phyloP scores from a whole-genome alignment of 2,797 vertebrate genomes.

The Aulostomus chinensis region DNA sequence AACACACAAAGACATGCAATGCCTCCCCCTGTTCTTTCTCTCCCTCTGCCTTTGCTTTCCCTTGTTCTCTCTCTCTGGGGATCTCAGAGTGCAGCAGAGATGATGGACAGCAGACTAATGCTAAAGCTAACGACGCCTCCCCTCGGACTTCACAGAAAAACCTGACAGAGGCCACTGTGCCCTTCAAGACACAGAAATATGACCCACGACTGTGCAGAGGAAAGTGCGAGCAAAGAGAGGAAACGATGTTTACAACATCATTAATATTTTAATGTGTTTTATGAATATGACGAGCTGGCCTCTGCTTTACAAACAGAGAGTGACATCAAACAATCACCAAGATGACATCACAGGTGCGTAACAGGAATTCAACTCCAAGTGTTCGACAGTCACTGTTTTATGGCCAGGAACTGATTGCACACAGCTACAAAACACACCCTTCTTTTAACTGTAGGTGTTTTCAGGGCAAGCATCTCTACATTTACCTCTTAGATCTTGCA shows the following conservation, averaged over 20 bases:
- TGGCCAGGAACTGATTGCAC: too few relatives aligned
- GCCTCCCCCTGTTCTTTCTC: slow-evolving; percentile 18
- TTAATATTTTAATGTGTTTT: slow-evolving; percentile 30
- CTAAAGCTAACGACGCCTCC: slow-evolving; percentile 65
- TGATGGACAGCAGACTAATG: slow-evolving; percentile 74
- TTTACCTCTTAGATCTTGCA: too few relatives aligned
- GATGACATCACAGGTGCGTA: too few relatives aligned
- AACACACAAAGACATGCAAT: too few relatives aligned
- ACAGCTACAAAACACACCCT: too few relatives aligned
- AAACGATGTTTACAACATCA: slow-evolving; percentile 1
- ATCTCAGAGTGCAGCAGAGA: slow-evolving; percentile 62
- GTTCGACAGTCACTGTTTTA: too few relatives aligned
- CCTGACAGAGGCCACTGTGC: slow-evolving; percentile 50
- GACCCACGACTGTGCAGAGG: slow-evolving; percentile 14
- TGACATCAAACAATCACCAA: too few relatives aligned
- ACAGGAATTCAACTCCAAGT: too few relatives aligned
- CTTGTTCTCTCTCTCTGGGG: slow-evolving; percentile 47
- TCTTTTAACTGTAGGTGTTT: too few relatives aligned
- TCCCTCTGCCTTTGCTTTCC: slow-evolving; percentile 20
- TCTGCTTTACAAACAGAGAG: too few relatives aligned
- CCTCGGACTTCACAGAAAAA: slow-evolving; percentile 53
- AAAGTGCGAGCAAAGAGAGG: slow-evolving; percentile 10
- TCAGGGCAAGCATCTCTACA: too few relatives aligned
- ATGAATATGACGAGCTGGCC: slow-evolving; percentile 21
- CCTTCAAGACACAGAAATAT: slow-evolving; percentile 58